Base-by-base conservation (phyloP, 2,797 vertebrate species). In the Melanotaenia parkinsoni region DNA sequence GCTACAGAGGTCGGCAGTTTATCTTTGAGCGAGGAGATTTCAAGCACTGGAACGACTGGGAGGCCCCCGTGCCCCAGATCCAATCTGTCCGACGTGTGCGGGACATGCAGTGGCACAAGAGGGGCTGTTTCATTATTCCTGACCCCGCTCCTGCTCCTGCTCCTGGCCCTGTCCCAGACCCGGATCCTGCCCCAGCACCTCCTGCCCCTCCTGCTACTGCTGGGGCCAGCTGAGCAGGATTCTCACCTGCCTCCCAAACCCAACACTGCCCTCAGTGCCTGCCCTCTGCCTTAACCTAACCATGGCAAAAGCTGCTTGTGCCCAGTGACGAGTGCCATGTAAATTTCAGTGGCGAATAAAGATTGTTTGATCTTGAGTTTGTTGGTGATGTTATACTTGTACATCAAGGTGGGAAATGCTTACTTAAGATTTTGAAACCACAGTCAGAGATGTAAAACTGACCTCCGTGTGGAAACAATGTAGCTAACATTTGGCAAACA, bases 11-110 rank as follows among this genome's bases (percentile, higher is more conserved):
- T 47, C 95, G 92, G 67, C 97, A 98, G 92, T 97, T 94, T 26
- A 93, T 97, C 84, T 96, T 98, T 0, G 96, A 97, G 92, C 93
- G 90, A 58, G 96, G 96, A 1, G 96, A 98, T 50, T 98, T 96
- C 93, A 95, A 95, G 78, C 97, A 98, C 93, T 98, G 97, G 96
- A 98, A 98, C 0, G 95, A 97, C 78, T 98, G 97, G 97, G 95
- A 95, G 0, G 95, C 96, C 59, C 93, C 91, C 30, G 93, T 93
- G 38, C 97, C 97, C 0, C 96, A 95, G 86, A 95, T 98, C 88
- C 97, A 98, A 93, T 97, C 97, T 0, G 91, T 98, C 83, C 95
- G 96, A 58, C 95, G 95, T 0, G 94, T 98, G 80, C 93, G 95
- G 10, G 97, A 98, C 94, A 96, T 96, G 96, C 96, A 97, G 91